Percentiles rank a stretch among this genome's conserved stretches.
phyloP scores from a whole-genome alignment of 2,888 invertebrate genomes.

The Lasioglossum villosulum region DNA sequence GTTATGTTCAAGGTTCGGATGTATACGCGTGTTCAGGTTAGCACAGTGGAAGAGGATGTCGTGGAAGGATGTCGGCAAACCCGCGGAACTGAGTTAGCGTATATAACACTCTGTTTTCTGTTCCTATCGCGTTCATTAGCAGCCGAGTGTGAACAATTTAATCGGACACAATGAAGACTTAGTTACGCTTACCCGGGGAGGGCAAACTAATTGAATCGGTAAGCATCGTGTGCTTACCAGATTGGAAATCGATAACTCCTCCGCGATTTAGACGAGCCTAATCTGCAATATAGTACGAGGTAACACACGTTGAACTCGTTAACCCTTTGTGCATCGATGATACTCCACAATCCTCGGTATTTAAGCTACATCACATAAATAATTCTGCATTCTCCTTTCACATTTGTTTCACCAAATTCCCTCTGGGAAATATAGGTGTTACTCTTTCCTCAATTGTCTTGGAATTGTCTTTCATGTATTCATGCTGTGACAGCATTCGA shows the following conservation, averaged over 20 bases:
- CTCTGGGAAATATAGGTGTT: too few relatives aligned
- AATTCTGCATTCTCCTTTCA: background rate
- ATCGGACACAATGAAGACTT: background rate
- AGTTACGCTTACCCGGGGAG: background rate
- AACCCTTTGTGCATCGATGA: background rate
- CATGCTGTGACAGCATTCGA: too few relatives aligned
- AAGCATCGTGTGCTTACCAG: background rate
- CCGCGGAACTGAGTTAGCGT: background rate
- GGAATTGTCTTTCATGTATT: too few relatives aligned
- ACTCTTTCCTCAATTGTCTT: too few relatives aligned
- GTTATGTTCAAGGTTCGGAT: background rate
- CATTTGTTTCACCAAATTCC: background rate
- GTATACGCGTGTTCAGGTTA: background rate
- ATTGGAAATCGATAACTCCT: background rate
- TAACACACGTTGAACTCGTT: background rate
- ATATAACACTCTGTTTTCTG: background rate
- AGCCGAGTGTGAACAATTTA: slow-evolving; percentile 10
- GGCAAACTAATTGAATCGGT: slow-evolving; percentile 1
- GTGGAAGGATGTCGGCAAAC: slow-evolving; percentile 3
- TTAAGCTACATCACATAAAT: background rate
- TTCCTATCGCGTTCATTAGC: slow-evolving; percentile 7
- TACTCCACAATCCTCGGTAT: background rate
- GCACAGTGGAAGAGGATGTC: background rate
- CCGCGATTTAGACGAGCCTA: background rate
- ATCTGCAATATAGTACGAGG: background rate